Evolutionary conservation across 2,888 invertebrate species (phyloP), one percentile per base, ranked within the genome.

Genomic region (Drosophila paramelanica): DNA sequence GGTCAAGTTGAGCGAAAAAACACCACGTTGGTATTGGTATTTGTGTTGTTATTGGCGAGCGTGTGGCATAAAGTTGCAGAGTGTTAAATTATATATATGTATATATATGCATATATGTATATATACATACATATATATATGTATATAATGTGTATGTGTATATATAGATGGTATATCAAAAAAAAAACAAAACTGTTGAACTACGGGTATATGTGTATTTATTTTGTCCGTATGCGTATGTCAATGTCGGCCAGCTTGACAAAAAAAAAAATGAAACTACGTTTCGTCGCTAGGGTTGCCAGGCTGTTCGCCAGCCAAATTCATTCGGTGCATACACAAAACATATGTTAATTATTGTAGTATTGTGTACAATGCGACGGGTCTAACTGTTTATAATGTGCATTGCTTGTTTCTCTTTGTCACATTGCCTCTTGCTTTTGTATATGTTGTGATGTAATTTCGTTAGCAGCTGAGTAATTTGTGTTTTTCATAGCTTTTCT

Each of bases 201-300:
- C 50, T 61, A 46, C 45, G 46, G 53, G 13, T 46, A 45, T 67
- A 14, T 70, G 33, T 71, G 64, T 79, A 55, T 81, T 67, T 81
- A 59, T 74, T 59, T 49, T 60, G 55, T 45, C 62, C 76, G 68
- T 64, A 52, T 67, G 55, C 74, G 79, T 78, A 58, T 73, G 73
- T 67, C 78, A 67, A 78, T 76, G 75, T 76, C 79, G 69, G 69
- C 47, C 69, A 69, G 59, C 66, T 76, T 74, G 69, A 52, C 59
- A 78, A 76, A 68, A 66, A 68, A 66, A 73, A 79, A 78, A 76
- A 78, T 64, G 64, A 74, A 79, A 69, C 69, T 69, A 66, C 59
- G 66, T 61, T 77, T 76, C 25, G 49, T 25, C 17, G 27, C 42
- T 51, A 60, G 52, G 45, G 76, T 57, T 76, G 76, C 75, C 69